These are phyloP conservation scores for Lithobates pipiens DNA, from an alignment of 2,797 vertebrate species.

Conservation along the genomic window DNA sequence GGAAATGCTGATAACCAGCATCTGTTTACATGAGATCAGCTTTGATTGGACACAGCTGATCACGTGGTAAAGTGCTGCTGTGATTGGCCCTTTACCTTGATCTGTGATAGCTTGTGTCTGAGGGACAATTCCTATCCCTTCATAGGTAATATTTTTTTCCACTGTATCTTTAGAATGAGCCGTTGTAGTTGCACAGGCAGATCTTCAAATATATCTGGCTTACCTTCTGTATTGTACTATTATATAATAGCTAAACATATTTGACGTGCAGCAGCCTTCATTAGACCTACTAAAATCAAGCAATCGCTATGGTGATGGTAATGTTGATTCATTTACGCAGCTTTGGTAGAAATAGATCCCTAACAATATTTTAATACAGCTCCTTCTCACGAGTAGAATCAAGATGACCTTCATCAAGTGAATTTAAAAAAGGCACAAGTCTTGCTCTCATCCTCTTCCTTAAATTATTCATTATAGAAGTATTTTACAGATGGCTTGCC, in stretches of 20 bases:
- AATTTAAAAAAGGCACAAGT: not conserved
- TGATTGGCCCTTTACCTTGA: no score
- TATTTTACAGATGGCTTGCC: not conserved
- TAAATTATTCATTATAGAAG: not conserved
- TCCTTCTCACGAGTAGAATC: not conserved
- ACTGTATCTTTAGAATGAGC: not conserved
- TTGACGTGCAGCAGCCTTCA: not conserved
- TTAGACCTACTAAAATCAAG: not conserved
- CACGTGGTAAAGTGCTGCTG: no score
- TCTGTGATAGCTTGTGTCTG: no score
- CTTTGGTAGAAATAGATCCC: slow-evolving; percentile 7
- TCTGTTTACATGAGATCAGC: no score
- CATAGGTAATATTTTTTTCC: not conserved
- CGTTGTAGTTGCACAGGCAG: not conserved
- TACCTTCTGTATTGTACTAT: not conserved
- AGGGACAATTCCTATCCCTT: no score
- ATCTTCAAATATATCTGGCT: not conserved
- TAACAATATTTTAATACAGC: not conserved
- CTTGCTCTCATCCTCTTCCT: not conserved
- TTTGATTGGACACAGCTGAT: no score
- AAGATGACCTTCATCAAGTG: not conserved
- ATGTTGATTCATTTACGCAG: not conserved
- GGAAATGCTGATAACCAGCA: no score
- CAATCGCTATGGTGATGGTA: not conserved
- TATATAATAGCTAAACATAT: slow-evolving; percentile 1